These are phyloP conservation scores for Macrotrachela quadricornifera DNA, from an alignment of 1,140 invertebrate genomes.

Conservation along the genomic window DNA sequence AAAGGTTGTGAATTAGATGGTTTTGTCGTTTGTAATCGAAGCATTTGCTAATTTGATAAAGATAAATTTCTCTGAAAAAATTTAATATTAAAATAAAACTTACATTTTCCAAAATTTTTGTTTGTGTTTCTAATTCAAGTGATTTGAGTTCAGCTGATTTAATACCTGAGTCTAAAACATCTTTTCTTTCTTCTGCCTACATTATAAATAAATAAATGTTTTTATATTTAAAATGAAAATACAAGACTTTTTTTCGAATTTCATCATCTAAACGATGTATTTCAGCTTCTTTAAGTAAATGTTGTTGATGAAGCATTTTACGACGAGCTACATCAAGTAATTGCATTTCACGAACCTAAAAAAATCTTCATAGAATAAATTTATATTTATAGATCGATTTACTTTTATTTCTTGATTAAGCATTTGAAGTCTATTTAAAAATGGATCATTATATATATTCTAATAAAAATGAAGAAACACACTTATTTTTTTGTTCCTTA, in stretches of 20 bases:
- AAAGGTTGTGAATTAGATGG: too few relatives aligned
- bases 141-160: too few relatives aligned
- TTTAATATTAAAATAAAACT: too few relatives aligned
- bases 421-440: constrained; percentile 11
- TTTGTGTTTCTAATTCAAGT: too few relatives aligned
- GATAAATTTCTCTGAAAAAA: too few relatives aligned
- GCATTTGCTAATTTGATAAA: too few relatives aligned
- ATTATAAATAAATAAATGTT: too few relatives aligned
- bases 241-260: constrained; percentile 19
- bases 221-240: not conserved
- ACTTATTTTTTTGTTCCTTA: constrained; percentile 22
- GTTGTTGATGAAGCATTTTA: constrained; percentile 24
- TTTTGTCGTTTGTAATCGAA: too few relatives aligned
- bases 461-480: not conserved
- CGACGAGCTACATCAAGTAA: constrained; percentile 21
- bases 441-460: not conserved
- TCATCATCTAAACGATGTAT: constrained; percentile 23
- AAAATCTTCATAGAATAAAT: not conserved
- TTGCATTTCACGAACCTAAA: constrained; percentile 14
- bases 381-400: too few relatives aligned
- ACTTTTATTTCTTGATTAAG: constrained; percentile 17
- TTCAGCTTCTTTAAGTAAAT: constrained; percentile 20
- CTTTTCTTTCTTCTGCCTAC: too few relatives aligned
- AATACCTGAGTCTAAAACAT: too few relatives aligned
- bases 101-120: too few relatives aligned